Percentiles rank a stretch among this genome's conserved stretches.
These are phyloP conservation scores for Prosapia bicincta DNA, from an alignment of 2,888 invertebrate genomes.

Conservation along the genomic window DNA sequence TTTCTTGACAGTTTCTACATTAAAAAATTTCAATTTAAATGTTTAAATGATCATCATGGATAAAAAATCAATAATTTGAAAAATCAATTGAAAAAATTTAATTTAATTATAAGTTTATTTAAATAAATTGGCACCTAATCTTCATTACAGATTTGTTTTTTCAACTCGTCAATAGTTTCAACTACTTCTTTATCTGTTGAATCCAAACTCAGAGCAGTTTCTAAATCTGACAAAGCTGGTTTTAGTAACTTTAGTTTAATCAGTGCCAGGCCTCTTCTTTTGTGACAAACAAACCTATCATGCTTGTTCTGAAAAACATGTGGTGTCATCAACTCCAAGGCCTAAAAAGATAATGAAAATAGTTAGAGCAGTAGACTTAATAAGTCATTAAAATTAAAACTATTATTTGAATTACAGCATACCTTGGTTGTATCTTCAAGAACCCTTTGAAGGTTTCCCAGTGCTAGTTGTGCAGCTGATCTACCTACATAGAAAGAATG, in stretches of 20 bases:
- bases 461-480: conserved; percentile 73
- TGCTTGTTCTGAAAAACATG: conserved; percentile 65
- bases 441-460: conserved; percentile 71
- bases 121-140: too few species aligned
- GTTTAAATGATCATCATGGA: too few species aligned
- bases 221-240: conserved; percentile 71
- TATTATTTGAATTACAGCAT: too few species aligned
- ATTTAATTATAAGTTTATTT: too few species aligned
- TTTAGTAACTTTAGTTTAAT: conserved; percentile 63
- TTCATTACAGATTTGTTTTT: too few species aligned
- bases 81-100: too few species aligned
- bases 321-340: conserved; percentile 71
- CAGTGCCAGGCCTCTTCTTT: conserved; percentile 69
- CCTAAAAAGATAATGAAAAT: too few species aligned
- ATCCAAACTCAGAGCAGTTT: conserved; percentile 53
- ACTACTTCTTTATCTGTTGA: neutral
- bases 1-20: too few species aligned
- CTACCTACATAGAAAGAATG: conserved; percentile 71
- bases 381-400: too few species aligned
- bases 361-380: too few species aligned
- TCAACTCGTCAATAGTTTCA: neutral
- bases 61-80: too few species aligned
- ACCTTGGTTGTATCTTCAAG: conserved; percentile 57
- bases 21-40: too few species aligned
- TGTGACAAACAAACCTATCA: conserved; percentile 68